Base-by-base conservation (phyloP, 2,888 invertebrate genomes). In the Aethes cnicana region DNA sequence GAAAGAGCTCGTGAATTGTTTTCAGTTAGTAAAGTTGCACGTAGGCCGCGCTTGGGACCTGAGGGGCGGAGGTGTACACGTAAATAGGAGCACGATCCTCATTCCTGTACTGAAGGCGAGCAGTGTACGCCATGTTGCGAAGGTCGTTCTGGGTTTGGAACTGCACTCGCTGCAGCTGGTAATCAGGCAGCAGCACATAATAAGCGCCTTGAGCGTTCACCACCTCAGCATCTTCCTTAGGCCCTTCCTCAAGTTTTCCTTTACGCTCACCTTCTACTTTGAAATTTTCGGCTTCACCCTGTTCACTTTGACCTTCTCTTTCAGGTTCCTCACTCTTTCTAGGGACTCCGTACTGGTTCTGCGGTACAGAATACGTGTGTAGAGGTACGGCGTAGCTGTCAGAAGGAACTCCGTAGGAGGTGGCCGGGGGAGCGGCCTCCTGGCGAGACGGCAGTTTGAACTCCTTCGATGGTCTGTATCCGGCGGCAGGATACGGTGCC, bases 21-120 rank as follows among this genome's bases (percentile, higher is more conserved):
- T 23, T 14, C n/a, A 20, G 18, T 68, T 68, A 73, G 53, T 64
- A 68, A 49, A 80, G 64, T 64, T 82, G 84, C 11, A 83, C 65
- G 58, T 84, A 83, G 11, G 83, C 78, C 1, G 77, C 73, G 1
- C 72, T 72, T 37, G 76, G 80, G 58, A 76, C 78, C 46, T 81
- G 81, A 1, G 86, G 86, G 1, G 68, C 77, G 58, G 67, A 66
- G 0, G 91, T 91, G 69, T 92, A 93, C 32, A 93, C 91, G 20
- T 92, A 93, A 36, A 92, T 87, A 4, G 90, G 90, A 11, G 93
- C 92, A 0, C 92, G 92, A 49, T 92, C 92, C 54, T 93, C 92
- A 61, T 91, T 90, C 63, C 86, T 91, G 68, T 93, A 93, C 41
- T 91, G 92, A 53, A 93, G 85, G 61, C 91, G 90, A 6, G 93